These are phyloP conservation scores for Leucoraja ocellata DNA, from an alignment of 2,797 vertebrate genomes.

Conservation along the genomic window DNA sequence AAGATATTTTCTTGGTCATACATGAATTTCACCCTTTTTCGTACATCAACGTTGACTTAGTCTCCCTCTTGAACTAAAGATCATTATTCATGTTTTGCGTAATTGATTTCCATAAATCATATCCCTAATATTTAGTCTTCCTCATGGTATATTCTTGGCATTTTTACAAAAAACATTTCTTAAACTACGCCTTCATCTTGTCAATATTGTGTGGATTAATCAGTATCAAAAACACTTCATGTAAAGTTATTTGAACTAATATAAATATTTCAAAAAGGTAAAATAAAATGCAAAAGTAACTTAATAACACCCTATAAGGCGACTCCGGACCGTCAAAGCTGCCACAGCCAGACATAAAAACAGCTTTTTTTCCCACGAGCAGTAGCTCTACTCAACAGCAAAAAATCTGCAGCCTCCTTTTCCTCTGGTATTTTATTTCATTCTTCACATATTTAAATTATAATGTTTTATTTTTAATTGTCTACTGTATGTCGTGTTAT, in stretches of 20 bases:
- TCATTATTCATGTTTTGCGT: neutral
- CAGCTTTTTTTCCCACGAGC: too few species aligned
- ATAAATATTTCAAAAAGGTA: neutral
- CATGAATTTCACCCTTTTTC: neutral
- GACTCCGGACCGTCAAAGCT: too few species aligned
- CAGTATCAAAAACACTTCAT: too few species aligned
- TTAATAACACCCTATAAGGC: neutral
- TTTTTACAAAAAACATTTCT: neutral
- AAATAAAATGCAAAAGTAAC: neutral
- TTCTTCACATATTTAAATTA: too few species aligned
- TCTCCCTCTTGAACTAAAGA: neutral
- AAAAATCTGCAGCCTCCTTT: too few species aligned
- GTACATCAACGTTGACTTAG: neutral
- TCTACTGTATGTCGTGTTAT: too few species aligned
- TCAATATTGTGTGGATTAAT: neutral
- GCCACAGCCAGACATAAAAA: too few species aligned
- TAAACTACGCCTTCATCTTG: neutral
- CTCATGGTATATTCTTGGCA: neutral
- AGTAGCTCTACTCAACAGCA: too few species aligned
- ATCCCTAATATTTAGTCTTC: neutral
- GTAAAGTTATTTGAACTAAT: neutral
- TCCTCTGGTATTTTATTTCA: too few species aligned
- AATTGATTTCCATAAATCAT: neutral
- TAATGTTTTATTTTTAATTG: too few species aligned
- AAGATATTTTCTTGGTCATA: too few species aligned